Evolutionary conservation across 2,888 invertebrate genomes (phyloP), one percentile per base, ranked within the genome.

Genomic region (Nasonia oneida): DNA sequence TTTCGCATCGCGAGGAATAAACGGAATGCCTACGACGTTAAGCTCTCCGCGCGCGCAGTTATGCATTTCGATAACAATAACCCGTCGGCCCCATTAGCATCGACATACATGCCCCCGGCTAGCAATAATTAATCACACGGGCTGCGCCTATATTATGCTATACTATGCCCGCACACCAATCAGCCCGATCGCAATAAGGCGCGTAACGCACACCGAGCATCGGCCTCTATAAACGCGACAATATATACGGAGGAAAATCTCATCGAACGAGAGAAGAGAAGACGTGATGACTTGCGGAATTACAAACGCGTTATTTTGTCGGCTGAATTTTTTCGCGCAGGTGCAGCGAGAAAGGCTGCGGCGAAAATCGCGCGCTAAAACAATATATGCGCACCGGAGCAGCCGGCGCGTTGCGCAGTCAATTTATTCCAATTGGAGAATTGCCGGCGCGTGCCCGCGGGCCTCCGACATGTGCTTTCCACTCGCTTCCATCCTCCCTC

Each of bases 371-470:
- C 70, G 39, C 39, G 76, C 37, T 64, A 61, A 81, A 74, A 81
- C 81, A 81, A 81, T 75, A 50, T 37, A 81, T 75, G 74, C 75
- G 74, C 75, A 50, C 14, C 71, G 15, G 61, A 64, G 78, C 75
- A 47, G 61, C 47, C n/a, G 67, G 37, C 47, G 33, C 61, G 81
- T 33, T 71, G 57, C 74, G 75, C 61, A 78, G 80, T 83, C 86
- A 86, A 86, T 86, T 86, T 86, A 86, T 86, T 86, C 83, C 86
- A 86, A 86, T 86, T 86, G 86, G 81, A 81, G 84, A 71, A 81
- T 83, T 76, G 84, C 42, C 53, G 67, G 67, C 77, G 81, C 85
- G 77, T 81, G 80, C 84, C 80, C 75, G 39, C 70, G 39, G 57
- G 80, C 64, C 39, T 37, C 57, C 53, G 33, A 61, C 57, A 76